These are phyloP conservation scores for Andrena marginata DNA, from an alignment of 2,888 invertebrate genomes.

Conservation along the genomic window DNA sequence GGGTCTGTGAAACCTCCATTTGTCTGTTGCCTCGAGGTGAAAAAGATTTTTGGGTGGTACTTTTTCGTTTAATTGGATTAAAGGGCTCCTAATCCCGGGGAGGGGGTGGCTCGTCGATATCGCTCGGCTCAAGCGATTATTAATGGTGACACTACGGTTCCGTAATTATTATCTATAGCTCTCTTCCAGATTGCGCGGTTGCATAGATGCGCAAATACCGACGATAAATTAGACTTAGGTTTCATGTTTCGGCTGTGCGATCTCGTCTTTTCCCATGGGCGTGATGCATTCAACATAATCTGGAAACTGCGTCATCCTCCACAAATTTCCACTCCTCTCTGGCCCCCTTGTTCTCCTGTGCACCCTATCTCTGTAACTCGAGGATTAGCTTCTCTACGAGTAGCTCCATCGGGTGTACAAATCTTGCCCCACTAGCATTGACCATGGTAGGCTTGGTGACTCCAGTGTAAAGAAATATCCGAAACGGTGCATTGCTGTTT, in stretches of 20 bases:
- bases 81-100: neutral
- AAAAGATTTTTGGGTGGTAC: neutral
- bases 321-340: constrained; percentile 1
- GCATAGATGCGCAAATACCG: constrained; percentile 5
- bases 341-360: neutral
- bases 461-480: too few relatives aligned
- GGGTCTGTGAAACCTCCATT: too few relatives aligned
- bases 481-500: too few relatives aligned
- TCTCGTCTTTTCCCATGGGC: constrained; percentile 58
- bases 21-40: neutral
- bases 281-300: constrained; percentile 64
- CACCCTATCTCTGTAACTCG: constrained; percentile 14
- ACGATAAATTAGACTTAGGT: constrained; percentile 67
- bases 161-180: constrained; percentile 56
- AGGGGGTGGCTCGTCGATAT: neutral
- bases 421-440: too few relatives aligned
- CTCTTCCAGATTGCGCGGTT: neutral
- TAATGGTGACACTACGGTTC: constrained; percentile 8
- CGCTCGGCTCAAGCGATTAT: constrained; percentile 10
- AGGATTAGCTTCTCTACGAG: neutral
- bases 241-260: constrained; percentile 55
- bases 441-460: too few relatives aligned
- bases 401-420: too few relatives aligned
- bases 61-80: constrained; percentile 5
- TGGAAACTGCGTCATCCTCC: constrained; percentile 43